These are phyloP conservation scores for Galemys pyrenaicus DNA, from an alignment of 2,113 vertebrate species.

Conservation along the genomic window DNA sequence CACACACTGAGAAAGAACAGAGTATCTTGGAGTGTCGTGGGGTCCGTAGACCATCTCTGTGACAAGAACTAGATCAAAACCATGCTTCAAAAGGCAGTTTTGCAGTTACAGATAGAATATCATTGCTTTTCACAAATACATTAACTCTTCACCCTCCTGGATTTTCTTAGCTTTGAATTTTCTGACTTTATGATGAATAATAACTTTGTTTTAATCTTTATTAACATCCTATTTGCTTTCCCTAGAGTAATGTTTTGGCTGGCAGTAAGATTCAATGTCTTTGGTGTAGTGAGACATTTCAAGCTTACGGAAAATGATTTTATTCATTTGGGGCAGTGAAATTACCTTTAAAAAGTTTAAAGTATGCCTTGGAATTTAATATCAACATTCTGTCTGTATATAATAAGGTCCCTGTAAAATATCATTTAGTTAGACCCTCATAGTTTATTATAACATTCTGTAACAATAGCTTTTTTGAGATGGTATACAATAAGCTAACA, in stretches of 20 bases:
- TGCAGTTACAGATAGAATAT: not conserved
- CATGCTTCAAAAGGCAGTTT: not conserved
- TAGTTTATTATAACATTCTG: not conserved
- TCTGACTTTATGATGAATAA: slow-evolving; percentile 62
- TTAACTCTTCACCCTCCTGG: not conserved
- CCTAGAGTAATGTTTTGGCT: not conserved
- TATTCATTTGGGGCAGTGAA: not conserved
- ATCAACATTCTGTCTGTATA: not conserved
- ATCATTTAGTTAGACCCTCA: not conserved
- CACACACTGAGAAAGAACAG: not conserved
- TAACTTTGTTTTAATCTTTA: slow-evolving; percentile 62
- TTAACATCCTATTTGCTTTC: slow-evolving; percentile 39
- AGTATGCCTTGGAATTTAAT: not conserved
- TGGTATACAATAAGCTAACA: not conserved
- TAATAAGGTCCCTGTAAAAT: slow-evolving; percentile 18
- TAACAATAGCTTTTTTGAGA: not conserved
- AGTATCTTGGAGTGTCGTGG: not conserved
- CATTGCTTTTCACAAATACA: slow-evolving; percentile 27
- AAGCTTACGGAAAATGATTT: slow-evolving; percentile 47
- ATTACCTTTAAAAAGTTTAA: slow-evolving; percentile 39
- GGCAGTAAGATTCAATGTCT: slow-evolving; percentile 11
- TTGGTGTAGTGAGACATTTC: not conserved
- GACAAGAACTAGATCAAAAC: not conserved
- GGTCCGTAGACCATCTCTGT: not conserved
- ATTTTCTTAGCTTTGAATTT: slow-evolving; percentile 38